Evolutionary conservation across 2,888 invertebrate genomes (phyloP).

Genomic region (Trachelus troglodyta): DNA sequence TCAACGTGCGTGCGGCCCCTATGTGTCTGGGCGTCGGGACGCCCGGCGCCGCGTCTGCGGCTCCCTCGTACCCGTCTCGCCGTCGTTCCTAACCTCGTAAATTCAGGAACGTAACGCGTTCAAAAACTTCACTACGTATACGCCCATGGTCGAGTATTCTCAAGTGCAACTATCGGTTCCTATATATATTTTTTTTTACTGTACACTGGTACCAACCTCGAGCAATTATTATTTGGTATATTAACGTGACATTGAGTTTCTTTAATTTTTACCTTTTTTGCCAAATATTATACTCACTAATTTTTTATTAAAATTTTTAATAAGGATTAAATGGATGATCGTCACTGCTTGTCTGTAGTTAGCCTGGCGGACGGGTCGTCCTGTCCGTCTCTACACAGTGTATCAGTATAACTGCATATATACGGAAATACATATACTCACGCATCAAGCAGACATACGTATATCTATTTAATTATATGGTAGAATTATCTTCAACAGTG

Average conservation of each 20-base stretch:
- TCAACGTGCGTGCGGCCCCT: conserved; percentile 35
- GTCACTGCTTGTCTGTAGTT: neutral
- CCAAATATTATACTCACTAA: neutral
- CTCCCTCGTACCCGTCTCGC: conserved; percentile 13
- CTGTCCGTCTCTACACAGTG: neutral
- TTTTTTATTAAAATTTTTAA: neutral
- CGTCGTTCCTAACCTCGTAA: conserved; percentile 34
- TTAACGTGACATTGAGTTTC: no score
- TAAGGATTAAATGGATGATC: neutral
- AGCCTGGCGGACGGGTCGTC: neutral
- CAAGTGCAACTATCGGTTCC: neutral
- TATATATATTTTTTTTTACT: neutral
- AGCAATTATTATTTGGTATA: neutral
- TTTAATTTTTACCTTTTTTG: neutral
- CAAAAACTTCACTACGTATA: neutral
- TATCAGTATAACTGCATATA: neutral
- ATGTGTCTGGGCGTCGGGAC: conserved; percentile 58
- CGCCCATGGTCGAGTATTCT: neutral
- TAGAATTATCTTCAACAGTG: neutral
- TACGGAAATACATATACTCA: neutral
- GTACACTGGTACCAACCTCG: neutral
- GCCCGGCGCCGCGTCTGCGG: conserved; percentile 53
- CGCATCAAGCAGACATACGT: neutral
- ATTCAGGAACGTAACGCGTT: conserved; percentile 29
- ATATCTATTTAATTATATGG: neutral